Evolutionary conservation across 2,113 vertebrate species (phyloP).

Genomic region (Mungos mungo): DNA sequence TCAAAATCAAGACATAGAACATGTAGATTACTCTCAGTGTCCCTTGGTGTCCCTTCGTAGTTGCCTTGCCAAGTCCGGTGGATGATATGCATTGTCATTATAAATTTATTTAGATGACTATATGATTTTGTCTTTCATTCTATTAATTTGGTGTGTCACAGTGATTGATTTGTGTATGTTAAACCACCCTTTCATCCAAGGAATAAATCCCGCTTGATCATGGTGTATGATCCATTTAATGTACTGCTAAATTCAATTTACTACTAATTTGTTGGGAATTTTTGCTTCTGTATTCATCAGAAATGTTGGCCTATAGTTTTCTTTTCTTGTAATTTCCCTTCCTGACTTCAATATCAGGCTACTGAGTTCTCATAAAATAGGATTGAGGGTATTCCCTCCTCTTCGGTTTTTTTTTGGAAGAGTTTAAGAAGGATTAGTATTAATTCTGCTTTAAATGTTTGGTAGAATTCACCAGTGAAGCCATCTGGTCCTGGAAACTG

Average conservation of each 20-base stretch:
- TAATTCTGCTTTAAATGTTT: not conserved
- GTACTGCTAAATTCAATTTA: not conserved
- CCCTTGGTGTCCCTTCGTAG: not conserved
- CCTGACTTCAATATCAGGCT: not conserved
- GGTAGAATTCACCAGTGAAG: not conserved
- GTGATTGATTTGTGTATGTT: not conserved
- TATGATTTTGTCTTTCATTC: not conserved
- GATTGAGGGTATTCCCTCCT: no score
- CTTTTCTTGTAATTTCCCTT: not conserved
- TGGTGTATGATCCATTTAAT: not conserved
- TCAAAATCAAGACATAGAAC: not conserved
- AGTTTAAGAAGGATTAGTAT: not conserved
- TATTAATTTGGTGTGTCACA: not conserved
- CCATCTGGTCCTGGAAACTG: not conserved
- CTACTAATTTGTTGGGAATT: not conserved
- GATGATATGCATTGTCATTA: no score
- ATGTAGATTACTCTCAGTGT: not conserved
- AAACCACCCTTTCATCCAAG: not conserved
- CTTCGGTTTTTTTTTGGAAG: not conserved
- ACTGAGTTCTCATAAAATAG: not conserved
- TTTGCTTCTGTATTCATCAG: not conserved
- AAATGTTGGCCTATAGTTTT: not conserved
- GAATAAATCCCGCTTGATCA: not conserved
- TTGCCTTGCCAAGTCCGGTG: no score
- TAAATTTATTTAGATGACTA: not conserved